These are phyloP conservation scores for Zalophus californianus DNA, from an alignment of 2,797 vertebrate genomes.

Conservation along the genomic window DNA sequence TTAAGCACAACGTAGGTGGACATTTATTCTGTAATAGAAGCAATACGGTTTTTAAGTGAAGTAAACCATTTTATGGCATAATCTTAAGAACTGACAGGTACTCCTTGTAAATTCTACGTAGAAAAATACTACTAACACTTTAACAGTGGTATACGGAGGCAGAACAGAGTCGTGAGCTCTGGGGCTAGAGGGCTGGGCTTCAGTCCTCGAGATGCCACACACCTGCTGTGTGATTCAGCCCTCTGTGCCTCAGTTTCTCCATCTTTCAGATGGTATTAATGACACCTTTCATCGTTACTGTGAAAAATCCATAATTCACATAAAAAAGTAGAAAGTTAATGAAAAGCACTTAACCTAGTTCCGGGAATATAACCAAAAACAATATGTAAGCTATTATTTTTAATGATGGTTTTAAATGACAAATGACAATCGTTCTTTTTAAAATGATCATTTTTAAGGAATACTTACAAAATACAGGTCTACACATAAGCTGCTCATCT, in stretches of 20 bases:
- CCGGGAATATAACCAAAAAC: not conserved
- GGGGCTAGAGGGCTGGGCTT: too few species aligned
- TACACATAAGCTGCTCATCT: not conserved
- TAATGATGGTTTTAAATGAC: slow-evolving; percentile 31
- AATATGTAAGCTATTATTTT: not conserved
- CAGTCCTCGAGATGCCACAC: accelerated
- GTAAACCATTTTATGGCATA: not conserved
- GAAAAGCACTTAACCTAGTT: not conserved
- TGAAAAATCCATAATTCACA: not conserved
- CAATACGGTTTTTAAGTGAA: not conserved
- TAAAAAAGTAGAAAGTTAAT: slow-evolving; percentile 6
- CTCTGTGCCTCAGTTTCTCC: not conserved
- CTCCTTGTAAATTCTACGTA: not conserved
- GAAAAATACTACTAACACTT: not conserved
- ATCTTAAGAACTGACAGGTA: not conserved
- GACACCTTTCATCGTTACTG: not conserved
- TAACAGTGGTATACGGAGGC: not conserved
- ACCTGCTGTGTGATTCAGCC: not conserved
- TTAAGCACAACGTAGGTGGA: not conserved
- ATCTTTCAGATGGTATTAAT: not conserved
- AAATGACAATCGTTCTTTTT: not conserved
- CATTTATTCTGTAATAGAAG: not conserved
- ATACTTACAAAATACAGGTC: not conserved
- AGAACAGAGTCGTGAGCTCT: not conserved
- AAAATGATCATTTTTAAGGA: not conserved